Base-by-base conservation (phyloP, 2,797 vertebrate genomes). In the Acipenser ruthenus region DNA sequence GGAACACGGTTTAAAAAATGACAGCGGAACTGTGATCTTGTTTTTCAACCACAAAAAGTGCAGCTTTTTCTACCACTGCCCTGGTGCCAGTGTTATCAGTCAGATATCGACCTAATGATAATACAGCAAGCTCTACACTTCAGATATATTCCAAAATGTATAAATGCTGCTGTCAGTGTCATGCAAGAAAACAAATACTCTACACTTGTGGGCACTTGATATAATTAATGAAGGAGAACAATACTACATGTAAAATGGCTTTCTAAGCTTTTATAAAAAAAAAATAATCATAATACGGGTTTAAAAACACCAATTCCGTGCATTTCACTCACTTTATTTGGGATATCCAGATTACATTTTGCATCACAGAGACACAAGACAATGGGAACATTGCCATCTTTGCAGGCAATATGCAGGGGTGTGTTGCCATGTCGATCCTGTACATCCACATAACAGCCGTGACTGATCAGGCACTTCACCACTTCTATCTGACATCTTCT, bases 401-500 rank as follows among this genome's bases (percentile, higher is more conserved):
- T 98, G 78, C 94, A 95, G 72, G 96, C 96, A 68, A 98, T 91
- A 2, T 99, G 96, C 67, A 98, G 83, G 0, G 96, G 92, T 0
- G 93, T 93, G 83, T 98, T 97, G 65, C 95, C 95, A 12, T 97
- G 94, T 74, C 94, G 91, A 84, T 99, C 95, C 76, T 96, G 95
- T 73, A 92, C 93, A 83, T 99, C 91, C 18, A 93, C 79, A 49
- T 85, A 81, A 72, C 93, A 93, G 52, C 77, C 87, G 68, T 90
- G 93, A 73, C 70, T 73, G 65, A 99, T 86, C 50, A 99, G 93
- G 73, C 88, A 93, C 81, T 88, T 94, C 58, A 96, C 92, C 50
- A 99, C 95, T 49, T 97, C 96, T 18, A 94, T 81, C 75, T 99
- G 96, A 85, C 95, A 96, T 70, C 96, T 87, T 53, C 95, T 88